These are phyloP conservation scores for Leucoma salicis DNA, from an alignment of 2,888 invertebrate genomes.

Conservation along the genomic window DNA sequence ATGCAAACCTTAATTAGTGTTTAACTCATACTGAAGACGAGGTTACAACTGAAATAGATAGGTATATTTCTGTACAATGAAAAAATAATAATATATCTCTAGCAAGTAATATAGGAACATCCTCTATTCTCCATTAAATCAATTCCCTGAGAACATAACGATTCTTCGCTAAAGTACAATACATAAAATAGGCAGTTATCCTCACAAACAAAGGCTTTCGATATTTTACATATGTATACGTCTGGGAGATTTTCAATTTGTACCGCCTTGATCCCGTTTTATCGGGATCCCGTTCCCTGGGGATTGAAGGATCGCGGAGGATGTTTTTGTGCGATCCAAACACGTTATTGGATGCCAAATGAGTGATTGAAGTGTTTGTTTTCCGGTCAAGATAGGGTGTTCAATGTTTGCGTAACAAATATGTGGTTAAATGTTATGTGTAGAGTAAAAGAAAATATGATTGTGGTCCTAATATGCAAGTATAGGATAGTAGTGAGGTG, in stretches of 20 bases:
- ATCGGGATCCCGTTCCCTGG: constrained; percentile 36
- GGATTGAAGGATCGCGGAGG: constrained; percentile 31
- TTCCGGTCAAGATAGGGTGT: constrained; percentile 32
- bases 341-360: constrained; percentile 38
- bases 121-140: constrained; percentile 5
- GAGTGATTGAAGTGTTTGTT: constrained; percentile 41
- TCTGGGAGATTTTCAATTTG: constrained; percentile 41
- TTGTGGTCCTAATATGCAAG: too few species aligned
- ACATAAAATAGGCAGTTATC: constrained; percentile 9
- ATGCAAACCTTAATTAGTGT: too few species aligned
- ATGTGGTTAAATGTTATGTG: constrained; percentile 27
- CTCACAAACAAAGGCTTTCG: constrained; percentile 18
- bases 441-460: too few species aligned
- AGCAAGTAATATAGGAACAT: too few species aligned
- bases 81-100: too few species aligned
- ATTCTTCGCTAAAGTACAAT: constrained; percentile 6
- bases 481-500: too few species aligned
- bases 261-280: constrained; percentile 37
- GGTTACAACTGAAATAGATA: too few species aligned
- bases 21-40: too few species aligned
- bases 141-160: constrained; percentile 3
- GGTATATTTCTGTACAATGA: too few species aligned
- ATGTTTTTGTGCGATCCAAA: constrained; percentile 31
- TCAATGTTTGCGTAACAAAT: constrained; percentile 24
- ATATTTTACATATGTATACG: constrained; percentile 34